These are phyloP conservation scores for Drosophila equinoxialis DNA, from an alignment of 1,140 invertebrate genomes.

Conservation along the genomic window DNA sequence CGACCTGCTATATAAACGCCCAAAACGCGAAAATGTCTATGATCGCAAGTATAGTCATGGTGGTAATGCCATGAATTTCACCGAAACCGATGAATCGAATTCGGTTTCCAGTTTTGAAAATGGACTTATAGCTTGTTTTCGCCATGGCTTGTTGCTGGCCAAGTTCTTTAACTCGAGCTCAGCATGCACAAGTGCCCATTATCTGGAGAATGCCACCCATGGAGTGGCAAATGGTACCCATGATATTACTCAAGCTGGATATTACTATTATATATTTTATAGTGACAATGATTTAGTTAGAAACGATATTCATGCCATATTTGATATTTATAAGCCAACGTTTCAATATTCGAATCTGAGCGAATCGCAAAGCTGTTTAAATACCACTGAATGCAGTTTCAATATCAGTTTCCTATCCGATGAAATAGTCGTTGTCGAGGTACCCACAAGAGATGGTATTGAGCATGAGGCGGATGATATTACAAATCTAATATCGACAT, in stretches of 20 bases:
- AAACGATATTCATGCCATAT: slow-evolving; percentile 91
- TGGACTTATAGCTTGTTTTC: slow-evolving; percentile 89
- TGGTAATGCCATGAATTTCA: slow-evolving; percentile 87
- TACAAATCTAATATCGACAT: slow-evolving; percentile 88
- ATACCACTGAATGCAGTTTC: slow-evolving; percentile 90
- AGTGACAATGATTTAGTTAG: slow-evolving; percentile 91
- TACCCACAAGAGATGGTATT: slow-evolving; percentile 90
- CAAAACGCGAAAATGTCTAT: slow-evolving; percentile 86
- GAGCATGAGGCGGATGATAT: slow-evolving; percentile 89
- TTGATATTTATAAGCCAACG: slow-evolving; percentile 92
- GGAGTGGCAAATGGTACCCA: slow-evolving; percentile 87
- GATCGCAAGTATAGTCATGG: slow-evolving; percentile 90
- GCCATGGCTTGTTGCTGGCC: slow-evolving; percentile 88
- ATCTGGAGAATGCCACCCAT: slow-evolving; percentile 85
- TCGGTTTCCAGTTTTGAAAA: slow-evolving; percentile 91
- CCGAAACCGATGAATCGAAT: slow-evolving; percentile 84
- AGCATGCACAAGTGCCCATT: slow-evolving; percentile 87
- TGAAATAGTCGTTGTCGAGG: slow-evolving; percentile 91
- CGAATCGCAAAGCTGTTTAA: slow-evolving; percentile 87
- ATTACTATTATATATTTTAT: slow-evolving; percentile 94
- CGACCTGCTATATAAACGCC: slow-evolving; percentile 75
- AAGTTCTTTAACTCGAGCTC: slow-evolving; percentile 87
- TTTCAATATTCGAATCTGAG: slow-evolving; percentile 90
- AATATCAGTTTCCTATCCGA: slow-evolving; percentile 87
- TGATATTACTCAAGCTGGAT: slow-evolving; percentile 88